phyloP scores from a whole-genome alignment of 2,113 vertebrate species.

The Eulemur macaco region DNA sequence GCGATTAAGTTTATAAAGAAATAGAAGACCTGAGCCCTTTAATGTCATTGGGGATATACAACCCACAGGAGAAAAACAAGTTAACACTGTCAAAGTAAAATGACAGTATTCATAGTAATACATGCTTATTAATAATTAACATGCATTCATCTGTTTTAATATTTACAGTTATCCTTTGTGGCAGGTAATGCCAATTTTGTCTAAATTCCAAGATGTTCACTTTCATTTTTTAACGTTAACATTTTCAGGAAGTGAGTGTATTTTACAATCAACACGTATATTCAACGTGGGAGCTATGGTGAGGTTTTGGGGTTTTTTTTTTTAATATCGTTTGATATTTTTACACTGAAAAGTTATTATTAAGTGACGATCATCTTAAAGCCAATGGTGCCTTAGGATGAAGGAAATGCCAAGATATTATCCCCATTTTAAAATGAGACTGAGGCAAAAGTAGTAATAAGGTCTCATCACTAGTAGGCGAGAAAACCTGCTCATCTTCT shows the following conservation, averaged over 20 bases:
- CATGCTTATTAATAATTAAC: neutral
- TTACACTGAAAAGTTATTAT: neutral
- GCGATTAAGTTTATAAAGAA: neutral
- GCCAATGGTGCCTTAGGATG: neutral
- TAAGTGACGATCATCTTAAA: neutral
- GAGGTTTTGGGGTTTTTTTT: neutral
- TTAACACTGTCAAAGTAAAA: neutral
- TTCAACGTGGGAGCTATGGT: neutral
- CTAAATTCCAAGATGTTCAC: neutral
- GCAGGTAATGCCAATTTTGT: neutral
- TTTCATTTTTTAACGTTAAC: neutral
- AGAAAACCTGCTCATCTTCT: neutral
- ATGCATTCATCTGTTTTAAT: neutral
- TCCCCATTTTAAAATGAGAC: neutral
- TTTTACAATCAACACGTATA: neutral
- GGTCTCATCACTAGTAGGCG: neutral
- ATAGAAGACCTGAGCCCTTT: neutral
- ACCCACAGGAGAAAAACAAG: neutral
- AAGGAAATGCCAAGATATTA: neutral
- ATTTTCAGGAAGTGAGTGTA: neutral
- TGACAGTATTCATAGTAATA: neutral
- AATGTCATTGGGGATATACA: neutral
- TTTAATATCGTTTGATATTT: neutral
- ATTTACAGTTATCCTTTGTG: neutral
- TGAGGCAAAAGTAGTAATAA: neutral